phyloP scores from a whole-genome alignment of 2,113 vertebrate species.

The Erinaceus europaeus region DNA sequence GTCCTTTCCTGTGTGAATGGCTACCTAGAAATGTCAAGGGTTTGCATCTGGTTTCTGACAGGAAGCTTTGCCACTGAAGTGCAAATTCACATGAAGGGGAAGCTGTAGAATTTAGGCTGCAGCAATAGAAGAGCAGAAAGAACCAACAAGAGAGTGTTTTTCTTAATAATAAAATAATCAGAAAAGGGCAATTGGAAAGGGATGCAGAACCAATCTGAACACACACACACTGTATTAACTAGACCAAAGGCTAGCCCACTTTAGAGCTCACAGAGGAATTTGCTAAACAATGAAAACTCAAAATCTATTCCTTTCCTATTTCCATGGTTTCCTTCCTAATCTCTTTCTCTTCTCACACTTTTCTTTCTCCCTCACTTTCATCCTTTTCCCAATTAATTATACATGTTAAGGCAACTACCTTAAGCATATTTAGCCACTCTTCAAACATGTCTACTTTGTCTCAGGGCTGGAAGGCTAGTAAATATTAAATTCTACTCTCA shows the following conservation, averaged over 20 bases:
- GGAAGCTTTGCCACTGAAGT: slow-evolving; percentile 61
- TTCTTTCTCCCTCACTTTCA: background rate
- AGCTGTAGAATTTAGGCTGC: background rate
- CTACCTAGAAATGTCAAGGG: background rate
- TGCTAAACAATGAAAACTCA: background rate
- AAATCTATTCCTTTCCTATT: background rate
- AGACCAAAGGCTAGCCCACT: background rate
- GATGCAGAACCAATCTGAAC: background rate
- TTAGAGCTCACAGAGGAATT: background rate
- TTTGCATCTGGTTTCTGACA: slow-evolving; percentile 59
- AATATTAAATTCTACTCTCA: background rate
- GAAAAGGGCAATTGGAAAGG: background rate
- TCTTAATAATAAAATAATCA: background rate
- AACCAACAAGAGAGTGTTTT: background rate
- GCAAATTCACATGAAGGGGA: background rate
- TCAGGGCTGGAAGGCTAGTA: background rate
- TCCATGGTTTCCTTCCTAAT: background rate
- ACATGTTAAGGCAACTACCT: background rate
- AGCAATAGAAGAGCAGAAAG: background rate
- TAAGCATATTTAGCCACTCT: background rate
- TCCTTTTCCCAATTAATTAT: background rate
- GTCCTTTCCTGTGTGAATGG: slow-evolving; percentile 68
- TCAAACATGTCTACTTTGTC: background rate
- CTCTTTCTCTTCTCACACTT: background rate
- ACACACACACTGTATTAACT: background rate